phyloP scores from a whole-genome alignment of 2,888 invertebrate species.

The Stegophylla sp. region DNA sequence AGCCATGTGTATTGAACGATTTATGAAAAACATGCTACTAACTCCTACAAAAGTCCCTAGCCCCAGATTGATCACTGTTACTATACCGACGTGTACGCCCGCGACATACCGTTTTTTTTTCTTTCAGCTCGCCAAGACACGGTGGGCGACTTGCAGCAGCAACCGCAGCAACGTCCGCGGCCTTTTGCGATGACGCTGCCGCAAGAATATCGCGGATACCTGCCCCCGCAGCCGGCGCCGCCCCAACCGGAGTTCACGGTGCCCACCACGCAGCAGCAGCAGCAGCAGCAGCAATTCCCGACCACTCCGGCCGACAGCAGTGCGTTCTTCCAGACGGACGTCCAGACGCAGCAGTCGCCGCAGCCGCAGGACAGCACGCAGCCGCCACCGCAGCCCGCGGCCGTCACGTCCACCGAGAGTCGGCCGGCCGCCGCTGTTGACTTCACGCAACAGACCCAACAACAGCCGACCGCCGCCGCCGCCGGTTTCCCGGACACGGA shows the following conservation, averaged over 20 bases:
- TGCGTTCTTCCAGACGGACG: not conserved
- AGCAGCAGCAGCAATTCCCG: not conserved
- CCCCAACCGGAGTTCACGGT: conserved; percentile 24
- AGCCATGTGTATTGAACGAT: no score
- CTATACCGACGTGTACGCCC: no score
- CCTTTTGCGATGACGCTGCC: conserved; percentile 10
- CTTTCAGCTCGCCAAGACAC: conserved; percentile 72
- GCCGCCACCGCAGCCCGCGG: not conserved
- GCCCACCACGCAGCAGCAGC: not conserved
- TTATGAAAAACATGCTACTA: no score
- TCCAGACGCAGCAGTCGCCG: not conserved
- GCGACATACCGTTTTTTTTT: conserved; percentile 3
- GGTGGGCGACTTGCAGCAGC: no score
- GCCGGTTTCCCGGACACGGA: not conserved
- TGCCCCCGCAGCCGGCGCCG: conserved; percentile 20
- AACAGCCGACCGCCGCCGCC: not conserved
- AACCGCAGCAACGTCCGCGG: conserved; percentile 25
- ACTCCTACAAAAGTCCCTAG: no score
- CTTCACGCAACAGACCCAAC: not conserved
- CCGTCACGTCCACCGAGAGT: not conserved
- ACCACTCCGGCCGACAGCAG: not conserved
- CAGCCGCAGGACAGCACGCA: not conserved
- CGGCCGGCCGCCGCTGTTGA: not conserved
- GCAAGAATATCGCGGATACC: conserved; percentile 20
- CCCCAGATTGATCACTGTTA: no score